Evolutionary conservation across 2,888 invertebrate genomes (phyloP), one percentile per base, ranked within the genome.

Genomic region (Thereva nobilitata): DNA sequence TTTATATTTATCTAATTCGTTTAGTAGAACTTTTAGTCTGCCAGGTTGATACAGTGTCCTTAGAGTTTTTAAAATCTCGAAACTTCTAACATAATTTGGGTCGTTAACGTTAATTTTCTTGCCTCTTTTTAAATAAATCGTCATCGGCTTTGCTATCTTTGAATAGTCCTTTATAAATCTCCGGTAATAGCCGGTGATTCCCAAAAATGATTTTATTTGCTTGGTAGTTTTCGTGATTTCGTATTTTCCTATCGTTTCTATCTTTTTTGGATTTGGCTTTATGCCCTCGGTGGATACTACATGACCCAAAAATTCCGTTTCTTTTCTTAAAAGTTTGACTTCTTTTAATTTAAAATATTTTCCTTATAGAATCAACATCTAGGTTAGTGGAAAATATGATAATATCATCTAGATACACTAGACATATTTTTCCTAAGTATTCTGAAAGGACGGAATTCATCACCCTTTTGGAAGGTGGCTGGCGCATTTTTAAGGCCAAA

Each of bases 371-470:
- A 63, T 63, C 53, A 8, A 71, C 65, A 53, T 75, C 71, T 12
- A 75, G 53, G 1, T 70, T 71, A 7, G 70, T 73, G 4, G 67
- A 70, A 53, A 72, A 75, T 6, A 76, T 69, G n/a, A 78, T 70
- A 2, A 75, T 72, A 63, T 76, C 76, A 49, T 77, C 76, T 44
- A 76, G 67, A 67, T 74, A 77, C 1, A 76, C 74, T 3, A 77
- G 70, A 54, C 74, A 73, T 23, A 67, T 68, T 70, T 72, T 72
- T 41, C 69, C 67, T 45, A 71, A 65, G 5, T 72, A 66, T 8
- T 71, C 73, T 12, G 66, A 42, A 38, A 75, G 54, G 4, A 75
- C 64, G 49, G 71, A 71, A 67, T 75, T 72, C 64, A 69, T 67
- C 3, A 67, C 8, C n/a, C 71, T 23, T 53, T 70, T n/a, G 70